Conservation (phyloP, 2,113 vertebrate species). For the Papio anubis region DNA sequence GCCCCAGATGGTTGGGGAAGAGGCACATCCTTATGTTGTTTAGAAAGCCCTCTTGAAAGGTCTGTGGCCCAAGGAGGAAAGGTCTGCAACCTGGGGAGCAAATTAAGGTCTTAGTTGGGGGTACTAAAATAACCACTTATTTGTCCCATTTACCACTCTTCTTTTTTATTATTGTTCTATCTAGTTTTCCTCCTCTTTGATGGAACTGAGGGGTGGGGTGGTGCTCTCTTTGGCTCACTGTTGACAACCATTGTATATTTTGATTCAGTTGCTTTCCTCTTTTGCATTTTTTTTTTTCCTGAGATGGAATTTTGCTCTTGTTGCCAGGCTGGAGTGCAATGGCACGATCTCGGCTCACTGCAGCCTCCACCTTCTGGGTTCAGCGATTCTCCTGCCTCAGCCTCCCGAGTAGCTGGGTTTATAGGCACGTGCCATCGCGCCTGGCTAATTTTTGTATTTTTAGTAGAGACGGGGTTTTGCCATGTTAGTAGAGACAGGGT, state of each 20-base stretch:
- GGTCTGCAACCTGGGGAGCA: not conserved
- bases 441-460: too few relatives aligned
- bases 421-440: too few relatives aligned
- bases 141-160: not conserved
- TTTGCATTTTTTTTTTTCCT: not conserved
- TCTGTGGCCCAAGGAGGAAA: not conserved
- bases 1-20: not conserved
- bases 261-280: not conserved
- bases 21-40: not conserved
- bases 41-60: not conserved
- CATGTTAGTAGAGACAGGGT: too few relatives aligned
- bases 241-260: not conserved
- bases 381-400: too few relatives aligned
- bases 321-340: too few relatives aligned
- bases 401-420: too few relatives aligned
- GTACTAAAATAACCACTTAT: not conserved
- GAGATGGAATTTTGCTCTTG: too few relatives aligned
- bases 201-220: not conserved
- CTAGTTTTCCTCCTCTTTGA: not conserved
- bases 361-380: too few relatives aligned
- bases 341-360: too few relatives aligned
- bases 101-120: not conserved
- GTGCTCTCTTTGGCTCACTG: not conserved
- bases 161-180: not conserved
- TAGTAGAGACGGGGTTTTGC: too few relatives aligned